Evolutionary conservation across 1,140 invertebrate species (phyloP).

Genomic region (Pygmarrhopalites habei): DNA sequence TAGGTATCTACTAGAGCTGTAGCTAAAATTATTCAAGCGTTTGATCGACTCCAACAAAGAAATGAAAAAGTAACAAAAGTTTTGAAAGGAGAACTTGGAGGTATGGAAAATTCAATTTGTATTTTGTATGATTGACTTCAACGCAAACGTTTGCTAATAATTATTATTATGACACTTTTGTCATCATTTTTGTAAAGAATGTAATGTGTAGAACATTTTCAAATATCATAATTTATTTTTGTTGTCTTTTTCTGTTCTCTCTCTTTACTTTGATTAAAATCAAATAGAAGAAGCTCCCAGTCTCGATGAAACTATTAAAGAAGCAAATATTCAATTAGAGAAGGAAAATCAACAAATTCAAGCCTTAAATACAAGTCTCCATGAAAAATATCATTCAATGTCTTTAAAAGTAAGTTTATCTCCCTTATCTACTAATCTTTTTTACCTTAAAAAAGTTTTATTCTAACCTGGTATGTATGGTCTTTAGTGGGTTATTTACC

Average conservation of each 20-base stretch:
- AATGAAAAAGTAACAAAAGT: slow-evolving; percentile 85
- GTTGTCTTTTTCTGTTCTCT: not conserved
- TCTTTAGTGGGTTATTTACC: too few species aligned
- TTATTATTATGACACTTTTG: too few species aligned
- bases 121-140: too few species aligned
- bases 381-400: slow-evolving; percentile 88
- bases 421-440: too few species aligned
- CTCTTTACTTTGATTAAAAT: slow-evolving; percentile 5
- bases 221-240: slow-evolving; percentile 9
- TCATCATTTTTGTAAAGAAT: too few species aligned
- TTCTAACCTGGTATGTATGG: too few species aligned
- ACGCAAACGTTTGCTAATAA: too few species aligned
- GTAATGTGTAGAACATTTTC: too few species aligned
- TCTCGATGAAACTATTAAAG: slow-evolving; percentile 71
- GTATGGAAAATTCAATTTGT: too few species aligned
- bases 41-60: slow-evolving; percentile 85
- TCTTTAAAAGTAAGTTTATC: slow-evolving; percentile 67
- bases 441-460: too few species aligned
- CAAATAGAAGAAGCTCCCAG: slow-evolving; percentile 55
- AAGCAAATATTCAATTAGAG: slow-evolving; percentile 77
- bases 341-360: slow-evolving; percentile 85
- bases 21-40: slow-evolving; percentile 91
- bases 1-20: slow-evolving; percentile 84
- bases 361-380: slow-evolving; percentile 83
- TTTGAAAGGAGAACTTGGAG: slow-evolving; percentile 71